Evolutionary conservation across 2,888 invertebrate species (phyloP).

Genomic region (Protodeltote pygarga): DNA sequence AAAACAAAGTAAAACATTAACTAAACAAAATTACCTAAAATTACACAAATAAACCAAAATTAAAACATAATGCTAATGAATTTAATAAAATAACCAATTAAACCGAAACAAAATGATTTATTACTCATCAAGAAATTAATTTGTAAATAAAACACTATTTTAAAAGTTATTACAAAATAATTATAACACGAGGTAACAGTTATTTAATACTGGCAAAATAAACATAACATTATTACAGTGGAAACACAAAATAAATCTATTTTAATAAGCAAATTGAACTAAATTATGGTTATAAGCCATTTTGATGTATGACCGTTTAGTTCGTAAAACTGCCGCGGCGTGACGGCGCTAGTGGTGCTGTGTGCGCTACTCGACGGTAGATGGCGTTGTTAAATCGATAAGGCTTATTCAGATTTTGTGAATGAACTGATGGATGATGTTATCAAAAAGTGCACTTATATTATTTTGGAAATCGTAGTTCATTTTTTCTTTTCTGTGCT

Average conservation of each 20-base stretch:
- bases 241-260: slow-evolving; percentile 77
- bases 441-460: too few relatives aligned
- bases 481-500: too few relatives aligned
- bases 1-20: neutral
- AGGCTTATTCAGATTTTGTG: slow-evolving; percentile 10
- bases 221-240: slow-evolving; percentile 60
- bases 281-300: slow-evolving; percentile 66
- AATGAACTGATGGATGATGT: too few relatives aligned
- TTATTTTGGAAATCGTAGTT: too few relatives aligned
- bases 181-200: slow-evolving; percentile 41
- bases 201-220: slow-evolving; percentile 44
- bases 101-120: slow-evolving; percentile 35
- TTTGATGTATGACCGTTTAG: slow-evolving; percentile 64
- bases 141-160: slow-evolving; percentile 20
- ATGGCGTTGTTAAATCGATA: slow-evolving; percentile 69
- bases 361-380: slow-evolving; percentile 73
- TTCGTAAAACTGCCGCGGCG: slow-evolving; percentile 58
- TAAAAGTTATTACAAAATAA: slow-evolving; percentile 34
- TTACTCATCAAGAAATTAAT: slow-evolving; percentile 33
- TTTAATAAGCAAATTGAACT: slow-evolving; percentile 77
- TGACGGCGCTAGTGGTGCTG: slow-evolving; percentile 58
- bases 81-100: slow-evolving; percentile 31
- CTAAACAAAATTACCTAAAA: slow-evolving; percentile 17
- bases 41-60: slow-evolving; percentile 18
- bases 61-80: slow-evolving; percentile 23